Conservation (phyloP, 2,888 invertebrate genomes). For the Cryptops parisi region DNA sequence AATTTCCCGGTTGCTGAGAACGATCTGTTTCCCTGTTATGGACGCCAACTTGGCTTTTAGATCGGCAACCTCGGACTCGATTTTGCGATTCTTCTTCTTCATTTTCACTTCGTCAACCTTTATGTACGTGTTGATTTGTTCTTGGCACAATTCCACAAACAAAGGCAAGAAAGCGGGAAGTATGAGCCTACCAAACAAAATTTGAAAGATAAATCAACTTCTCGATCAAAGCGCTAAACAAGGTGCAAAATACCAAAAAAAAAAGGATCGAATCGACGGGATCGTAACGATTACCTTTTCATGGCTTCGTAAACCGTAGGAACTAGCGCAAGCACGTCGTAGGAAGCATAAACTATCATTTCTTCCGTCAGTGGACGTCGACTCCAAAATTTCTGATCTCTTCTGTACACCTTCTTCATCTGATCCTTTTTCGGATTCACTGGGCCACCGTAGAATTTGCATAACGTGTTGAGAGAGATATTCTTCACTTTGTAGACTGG, state of each 20-base stretch:
- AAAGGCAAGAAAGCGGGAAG: slow-evolving; percentile 50
- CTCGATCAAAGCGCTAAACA: neutral
- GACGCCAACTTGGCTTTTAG: slow-evolving; percentile 53
- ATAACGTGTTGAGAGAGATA: slow-evolving; percentile 77
- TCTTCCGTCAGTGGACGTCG: slow-evolving; percentile 73
- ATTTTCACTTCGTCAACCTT: slow-evolving; percentile 70
- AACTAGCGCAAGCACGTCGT: slow-evolving; percentile 71
- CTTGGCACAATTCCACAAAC: slow-evolving; percentile 70
- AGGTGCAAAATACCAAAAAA: neutral
- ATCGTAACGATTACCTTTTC: slow-evolving; percentile 36
- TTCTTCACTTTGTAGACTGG: slow-evolving; percentile 92
- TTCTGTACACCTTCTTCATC: slow-evolving; percentile 25
- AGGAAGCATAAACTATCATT: slow-evolving; percentile 81
- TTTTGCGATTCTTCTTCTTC: slow-evolving; percentile 76
- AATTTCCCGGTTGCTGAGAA: slow-evolving; percentile 81
- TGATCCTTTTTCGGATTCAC: slow-evolving; percentile 84
- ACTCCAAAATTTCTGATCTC: slow-evolving; percentile 54
- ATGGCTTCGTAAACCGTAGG: slow-evolving; percentile 64
- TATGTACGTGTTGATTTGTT: slow-evolving; percentile 69
- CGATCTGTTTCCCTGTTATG: slow-evolving; percentile 53
- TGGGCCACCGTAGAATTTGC: slow-evolving; percentile 74
- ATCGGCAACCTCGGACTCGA: slow-evolving; percentile 79
- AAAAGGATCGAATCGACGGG: neutral
- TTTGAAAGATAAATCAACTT: neutral
- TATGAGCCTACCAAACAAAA: slow-evolving; percentile 43